phyloP scores from a whole-genome alignment of 1,140 invertebrate species.

The Drosophila mayri region DNA sequence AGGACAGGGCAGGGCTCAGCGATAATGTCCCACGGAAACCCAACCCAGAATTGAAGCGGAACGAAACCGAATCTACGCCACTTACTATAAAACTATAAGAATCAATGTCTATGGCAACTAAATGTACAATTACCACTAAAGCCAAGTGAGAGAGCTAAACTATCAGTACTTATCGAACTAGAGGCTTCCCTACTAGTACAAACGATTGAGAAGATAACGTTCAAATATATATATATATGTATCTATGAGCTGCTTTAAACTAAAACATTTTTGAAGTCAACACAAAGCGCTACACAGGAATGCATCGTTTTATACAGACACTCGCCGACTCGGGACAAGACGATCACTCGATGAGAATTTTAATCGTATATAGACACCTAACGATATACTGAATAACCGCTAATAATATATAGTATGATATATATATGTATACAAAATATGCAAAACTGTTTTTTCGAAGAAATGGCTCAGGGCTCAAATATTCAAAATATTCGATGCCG shows the following conservation, averaged over 20 bases:
- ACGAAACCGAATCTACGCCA: slow-evolving; percentile 44
- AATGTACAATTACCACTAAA: slow-evolving; percentile 51
- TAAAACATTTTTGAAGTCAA: slow-evolving; percentile 40
- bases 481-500: slow-evolving; percentile 76
- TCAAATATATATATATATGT: slow-evolving; percentile 6
- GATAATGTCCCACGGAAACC: slow-evolving; percentile 46
- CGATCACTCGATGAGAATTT: slow-evolving; percentile 55
- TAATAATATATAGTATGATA: slow-evolving; percentile 40
- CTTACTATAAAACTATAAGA: slow-evolving; percentile 44
- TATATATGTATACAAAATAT: slow-evolving; percentile 51
- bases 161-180: slow-evolving; percentile 74
- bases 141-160: slow-evolving; percentile 47
- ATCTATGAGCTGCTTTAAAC: slow-evolving; percentile 53
- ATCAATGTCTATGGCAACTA: slow-evolving; percentile 63
- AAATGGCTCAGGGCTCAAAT: slow-evolving; percentile 80
- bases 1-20: slow-evolving; percentile 54
- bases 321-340: slow-evolving; percentile 49
- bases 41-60: slow-evolving; percentile 22
- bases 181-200: slow-evolving; percentile 82
- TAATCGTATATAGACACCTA: slow-evolving; percentile 44
- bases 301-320: slow-evolving; percentile 52
- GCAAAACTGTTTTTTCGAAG: slow-evolving; percentile 58
- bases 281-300: slow-evolving; percentile 52
- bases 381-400: slow-evolving; percentile 45
- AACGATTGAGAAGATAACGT: slow-evolving; percentile 37